Evolutionary conservation across 2,797 vertebrate genomes (phyloP), one percentile per base, ranked within the genome.

Genomic region (Sebastes cheni): DNA sequence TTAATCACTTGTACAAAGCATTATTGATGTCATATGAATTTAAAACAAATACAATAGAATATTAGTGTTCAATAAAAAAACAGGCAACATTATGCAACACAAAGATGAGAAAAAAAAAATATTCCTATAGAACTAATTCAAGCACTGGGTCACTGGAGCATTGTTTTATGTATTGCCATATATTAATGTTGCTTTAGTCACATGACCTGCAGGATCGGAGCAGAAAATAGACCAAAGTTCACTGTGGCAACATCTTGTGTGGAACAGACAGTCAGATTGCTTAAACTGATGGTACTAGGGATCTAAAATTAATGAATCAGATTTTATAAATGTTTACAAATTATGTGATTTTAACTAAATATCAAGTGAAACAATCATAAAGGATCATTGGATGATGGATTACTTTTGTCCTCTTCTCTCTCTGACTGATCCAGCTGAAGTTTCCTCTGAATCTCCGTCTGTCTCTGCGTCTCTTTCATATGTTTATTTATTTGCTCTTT

Each of bases 211-310:
- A 36, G 34, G 34, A 39, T 39, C 1, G 14, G 36, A 39, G 36
- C 36, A 0, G 13, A 39, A 2, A 39, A 39, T 2, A 39, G 0
- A 39, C 12, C 36, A 39, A 39, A 14, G 36, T 39, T 39, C 36
- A 39, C 36, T 39, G 36, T 39, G 36, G 36, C 0, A 0, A 39
- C 39, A 42, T 42, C 2, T 0, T 42, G 39, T 42, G 0, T 42
- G 39, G 39, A 42, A 42, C 39, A 42, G 39, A 0, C 1, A 42
- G 13, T 14, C 13, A 42, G 39, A 42, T 42, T 16, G 39, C 39
- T 42, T 25, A 13, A 25, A 56, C 54, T 22, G 23, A 25, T 23
- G 22, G 0, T 14, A 56, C 54, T 56, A 6, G 1, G 25, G 7
- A 29, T 54, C 9, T 22, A 54, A 54, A 25, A 25, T 42, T 0